Evolutionary conservation across 2,797 vertebrate genomes (phyloP).

Genomic region (Chelon auratus): DNA sequence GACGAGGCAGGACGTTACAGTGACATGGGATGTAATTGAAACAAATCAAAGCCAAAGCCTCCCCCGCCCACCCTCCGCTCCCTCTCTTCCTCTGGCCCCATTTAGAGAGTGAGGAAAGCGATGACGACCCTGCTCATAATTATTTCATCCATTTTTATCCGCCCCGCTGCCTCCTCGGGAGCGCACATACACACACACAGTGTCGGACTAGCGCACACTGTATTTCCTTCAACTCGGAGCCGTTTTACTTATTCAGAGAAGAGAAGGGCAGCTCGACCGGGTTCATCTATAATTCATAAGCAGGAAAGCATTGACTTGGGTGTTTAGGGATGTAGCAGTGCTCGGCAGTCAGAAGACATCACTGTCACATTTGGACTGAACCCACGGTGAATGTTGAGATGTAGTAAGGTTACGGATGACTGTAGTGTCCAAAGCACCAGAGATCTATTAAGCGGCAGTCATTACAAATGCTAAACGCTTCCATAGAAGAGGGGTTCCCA

Average conservation of each 20-base stretch:
- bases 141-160: slow-evolving; percentile 73
- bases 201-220: slow-evolving; percentile 19
- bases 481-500: not conserved
- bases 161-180: slow-evolving; percentile 45
- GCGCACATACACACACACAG: slow-evolving; percentile 18
- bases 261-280: slow-evolving; percentile 55
- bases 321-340: slow-evolving; percentile 67
- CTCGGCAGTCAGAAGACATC: slow-evolving; percentile 76
- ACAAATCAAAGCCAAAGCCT: slow-evolving; percentile 12
- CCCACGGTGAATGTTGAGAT: slow-evolving; percentile 61
- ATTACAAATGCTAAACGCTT: slow-evolving; percentile 13
- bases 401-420: slow-evolving; percentile 34
- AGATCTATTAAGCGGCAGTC: slow-evolving; percentile 20
- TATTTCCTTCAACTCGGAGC: slow-evolving; percentile 45
- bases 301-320: slow-evolving; percentile 69
- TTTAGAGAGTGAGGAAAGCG: slow-evolving; percentile 51
- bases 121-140: slow-evolving; percentile 62
- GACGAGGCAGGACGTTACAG: not conserved
- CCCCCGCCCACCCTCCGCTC: not conserved
- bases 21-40: not conserved
- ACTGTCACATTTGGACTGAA: slow-evolving; percentile 58
- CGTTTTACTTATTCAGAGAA: slow-evolving; percentile 79
- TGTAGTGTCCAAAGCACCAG: slow-evolving; percentile 24
- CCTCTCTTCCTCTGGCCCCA: slow-evolving; percentile 11
- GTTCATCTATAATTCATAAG: slow-evolving; percentile 79